phyloP scores from a whole-genome alignment of 2,888 invertebrate genomes.

The Pogonocherus hispidulus region DNA sequence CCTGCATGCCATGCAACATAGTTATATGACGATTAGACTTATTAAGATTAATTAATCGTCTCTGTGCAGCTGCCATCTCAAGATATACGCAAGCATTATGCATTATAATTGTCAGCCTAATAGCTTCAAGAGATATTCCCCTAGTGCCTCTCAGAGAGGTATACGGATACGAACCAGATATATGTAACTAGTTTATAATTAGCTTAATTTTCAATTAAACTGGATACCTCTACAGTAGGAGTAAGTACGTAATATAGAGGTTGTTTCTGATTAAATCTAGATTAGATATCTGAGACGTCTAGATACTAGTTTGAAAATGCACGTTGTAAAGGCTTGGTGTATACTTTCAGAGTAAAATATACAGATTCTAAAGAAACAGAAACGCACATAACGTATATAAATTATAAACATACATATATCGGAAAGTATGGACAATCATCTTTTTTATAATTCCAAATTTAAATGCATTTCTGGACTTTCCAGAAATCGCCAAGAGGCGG shows the following conservation, averaged over 20 bases:
- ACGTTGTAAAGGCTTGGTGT: too few species aligned
- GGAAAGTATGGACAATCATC: too few species aligned
- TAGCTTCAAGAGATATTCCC: neutral
- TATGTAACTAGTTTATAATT: neutral
- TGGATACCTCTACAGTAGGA: neutral
- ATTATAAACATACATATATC: too few species aligned
- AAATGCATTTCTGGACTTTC: too few species aligned
- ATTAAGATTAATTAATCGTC: conserved; percentile 22
- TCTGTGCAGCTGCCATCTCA: conserved; percentile 24
- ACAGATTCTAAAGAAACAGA: too few species aligned
- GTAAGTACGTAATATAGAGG: neutral
- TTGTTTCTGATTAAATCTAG: neutral
- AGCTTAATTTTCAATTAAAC: conserved; percentile 12
- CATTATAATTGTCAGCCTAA: neutral
- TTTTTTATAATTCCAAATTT: too few species aligned
- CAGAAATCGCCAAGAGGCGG: too few species aligned
- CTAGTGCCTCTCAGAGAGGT: neutral
- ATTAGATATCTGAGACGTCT: too few species aligned
- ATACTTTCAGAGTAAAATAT: too few species aligned
- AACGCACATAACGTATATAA: too few species aligned
- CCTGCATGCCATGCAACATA: neutral
- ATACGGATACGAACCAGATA: conserved; percentile 4
- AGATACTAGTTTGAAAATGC: too few species aligned
- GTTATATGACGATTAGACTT: neutral
- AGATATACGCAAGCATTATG: neutral